Evolutionary conservation across 2,888 invertebrate genomes (phyloP).

Genomic region (Rhamphomyia laevipes): DNA sequence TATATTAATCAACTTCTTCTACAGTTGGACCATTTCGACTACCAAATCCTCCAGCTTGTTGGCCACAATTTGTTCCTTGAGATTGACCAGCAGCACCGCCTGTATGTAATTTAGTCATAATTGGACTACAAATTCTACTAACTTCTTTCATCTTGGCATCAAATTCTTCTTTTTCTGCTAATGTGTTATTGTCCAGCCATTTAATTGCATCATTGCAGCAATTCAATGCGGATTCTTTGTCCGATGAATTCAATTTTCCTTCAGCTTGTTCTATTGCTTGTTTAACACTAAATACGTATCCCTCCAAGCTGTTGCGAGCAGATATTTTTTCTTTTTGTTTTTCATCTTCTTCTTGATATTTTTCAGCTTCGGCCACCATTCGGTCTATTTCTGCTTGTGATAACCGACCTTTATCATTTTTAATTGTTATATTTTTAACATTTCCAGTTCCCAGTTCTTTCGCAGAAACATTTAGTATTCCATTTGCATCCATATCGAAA

Average conservation of each 20-base stretch:
- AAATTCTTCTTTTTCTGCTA: slow-evolving; percentile 65
- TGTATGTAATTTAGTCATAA: slow-evolving; percentile 39
- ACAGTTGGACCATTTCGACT: slow-evolving; percentile 31
- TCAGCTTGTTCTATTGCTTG: slow-evolving; percentile 56
- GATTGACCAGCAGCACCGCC: slow-evolving; percentile 4
- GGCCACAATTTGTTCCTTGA: slow-evolving; percentile 17
- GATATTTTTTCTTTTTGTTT: slow-evolving; percentile 53
- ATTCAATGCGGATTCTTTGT: slow-evolving; percentile 54
- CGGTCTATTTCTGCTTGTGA: slow-evolving; percentile 72
- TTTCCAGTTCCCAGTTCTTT: slow-evolving; percentile 54
- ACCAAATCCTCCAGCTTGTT: slow-evolving; percentile 54
- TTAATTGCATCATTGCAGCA: slow-evolving; percentile 51
- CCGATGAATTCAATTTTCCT: slow-evolving; percentile 48
- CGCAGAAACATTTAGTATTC: slow-evolving; percentile 83
- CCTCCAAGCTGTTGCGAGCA: slow-evolving; percentile 58
- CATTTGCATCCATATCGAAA: slow-evolving; percentile 79
- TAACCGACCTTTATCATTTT: slow-evolving; percentile 70
- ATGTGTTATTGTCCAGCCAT: slow-evolving; percentile 66
- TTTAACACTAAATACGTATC: slow-evolving; percentile 54
- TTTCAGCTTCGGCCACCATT: slow-evolving; percentile 65
- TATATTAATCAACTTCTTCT: slow-evolving; percentile 17
- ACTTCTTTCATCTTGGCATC: slow-evolving; percentile 41
- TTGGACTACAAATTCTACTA: slow-evolving; percentile 34
- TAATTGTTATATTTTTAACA: slow-evolving; percentile 65
- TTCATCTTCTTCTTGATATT: slow-evolving; percentile 61